Evolutionary conservation across 2,797 vertebrate genomes (phyloP).

Genomic region (Podarcis siculus): DNA sequence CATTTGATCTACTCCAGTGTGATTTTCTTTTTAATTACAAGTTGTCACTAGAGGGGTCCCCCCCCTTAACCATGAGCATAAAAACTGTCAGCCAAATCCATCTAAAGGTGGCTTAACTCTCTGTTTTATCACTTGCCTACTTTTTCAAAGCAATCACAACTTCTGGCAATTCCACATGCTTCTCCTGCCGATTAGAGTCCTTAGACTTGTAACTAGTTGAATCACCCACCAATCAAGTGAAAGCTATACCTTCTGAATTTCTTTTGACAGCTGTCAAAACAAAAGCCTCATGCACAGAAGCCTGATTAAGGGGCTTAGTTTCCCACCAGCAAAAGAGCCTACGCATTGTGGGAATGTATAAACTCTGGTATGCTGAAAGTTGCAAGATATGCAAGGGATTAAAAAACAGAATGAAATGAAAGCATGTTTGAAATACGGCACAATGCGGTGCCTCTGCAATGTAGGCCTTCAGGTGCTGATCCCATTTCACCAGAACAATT

Average conservation of each 20-base stretch:
- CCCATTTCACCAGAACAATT: neutral
- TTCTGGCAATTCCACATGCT: slow-evolving; percentile 28
- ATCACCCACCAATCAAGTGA: neutral
- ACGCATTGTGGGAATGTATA: slow-evolving; percentile 4
- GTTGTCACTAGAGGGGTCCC: neutral
- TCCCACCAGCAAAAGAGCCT: neutral
- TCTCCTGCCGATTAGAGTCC: slow-evolving; percentile 14
- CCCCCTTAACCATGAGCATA: slow-evolving; percentile 4
- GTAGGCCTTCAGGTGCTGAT: neutral
- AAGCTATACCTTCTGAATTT: slow-evolving; percentile 28
- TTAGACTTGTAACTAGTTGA: neutral
- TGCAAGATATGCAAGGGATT: accelerated
- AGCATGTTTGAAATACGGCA: neutral
- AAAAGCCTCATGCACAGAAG: slow-evolving; percentile 13
- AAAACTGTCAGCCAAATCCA: slow-evolving; percentile 9
- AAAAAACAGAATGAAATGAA: neutral
- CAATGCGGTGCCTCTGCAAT: neutral
- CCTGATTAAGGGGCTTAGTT: neutral
- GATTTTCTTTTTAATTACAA: slow-evolving; percentile 1
- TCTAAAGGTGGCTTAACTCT: neutral
- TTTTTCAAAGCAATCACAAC: slow-evolving; percentile 2
- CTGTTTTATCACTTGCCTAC: neutral
- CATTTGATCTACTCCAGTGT: slow-evolving; percentile 2
- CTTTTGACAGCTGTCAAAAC: slow-evolving; percentile 60
- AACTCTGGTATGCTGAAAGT: neutral